Conservation (phyloP, 92 coral and sea anemone genomes). For the Siderastrea radians region DNA sequence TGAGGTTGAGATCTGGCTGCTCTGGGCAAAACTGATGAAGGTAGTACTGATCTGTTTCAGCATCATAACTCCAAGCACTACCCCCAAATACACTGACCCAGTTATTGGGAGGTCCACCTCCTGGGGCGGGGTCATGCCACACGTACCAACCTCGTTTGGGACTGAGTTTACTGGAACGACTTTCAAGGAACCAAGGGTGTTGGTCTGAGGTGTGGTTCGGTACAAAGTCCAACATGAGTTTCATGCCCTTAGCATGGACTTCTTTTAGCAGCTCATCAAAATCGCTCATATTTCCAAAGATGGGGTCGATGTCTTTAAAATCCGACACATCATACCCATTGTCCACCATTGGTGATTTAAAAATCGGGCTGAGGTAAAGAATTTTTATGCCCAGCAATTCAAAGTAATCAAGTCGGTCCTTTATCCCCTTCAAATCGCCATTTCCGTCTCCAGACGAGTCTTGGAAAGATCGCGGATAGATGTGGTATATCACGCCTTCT, state of each 20-base stretch:
- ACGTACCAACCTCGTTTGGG: slow-evolving; percentile 87
- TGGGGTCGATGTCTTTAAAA: slow-evolving; percentile 74
- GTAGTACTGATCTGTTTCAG: slow-evolving; percentile 76
- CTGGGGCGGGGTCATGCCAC: slow-evolving; percentile 80
- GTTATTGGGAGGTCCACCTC: slow-evolving; percentile 86
- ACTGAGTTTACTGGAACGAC: slow-evolving; percentile 55
- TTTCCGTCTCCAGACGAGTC: slow-evolving; percentile 91
- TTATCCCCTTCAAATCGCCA: slow-evolving; percentile 91
- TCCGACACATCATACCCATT: slow-evolving; percentile 92
- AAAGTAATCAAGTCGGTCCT: slow-evolving; percentile 77
- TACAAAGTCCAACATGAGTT: slow-evolving; percentile 90
- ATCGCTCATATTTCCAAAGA: slow-evolving; percentile 83
- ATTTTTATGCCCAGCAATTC: slow-evolving; percentile 88
- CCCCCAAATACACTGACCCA: slow-evolving; percentile 90
- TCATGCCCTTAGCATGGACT: slow-evolving; percentile 76
- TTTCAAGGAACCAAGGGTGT: slow-evolving; percentile 87
- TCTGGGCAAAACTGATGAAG: slow-evolving; percentile 83
- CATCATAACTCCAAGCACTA: slow-evolving; percentile 83
- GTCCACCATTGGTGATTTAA: slow-evolving; percentile 86
- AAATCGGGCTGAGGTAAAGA: slow-evolving; percentile 87
- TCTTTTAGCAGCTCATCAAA: slow-evolving; percentile 82
- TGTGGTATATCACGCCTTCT: slow-evolving; percentile 84
- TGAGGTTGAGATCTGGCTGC: slow-evolving; percentile 90
- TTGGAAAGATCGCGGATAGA: slow-evolving; percentile 92
- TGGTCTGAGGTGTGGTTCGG: slow-evolving; percentile 89